A percentile compares a stretch with the other conserved stretches of the same genome.
These are phyloP conservation scores for Pampusana beccarii DNA, from an alignment of 2,113 vertebrate genomes.

Conservation along the genomic window DNA sequence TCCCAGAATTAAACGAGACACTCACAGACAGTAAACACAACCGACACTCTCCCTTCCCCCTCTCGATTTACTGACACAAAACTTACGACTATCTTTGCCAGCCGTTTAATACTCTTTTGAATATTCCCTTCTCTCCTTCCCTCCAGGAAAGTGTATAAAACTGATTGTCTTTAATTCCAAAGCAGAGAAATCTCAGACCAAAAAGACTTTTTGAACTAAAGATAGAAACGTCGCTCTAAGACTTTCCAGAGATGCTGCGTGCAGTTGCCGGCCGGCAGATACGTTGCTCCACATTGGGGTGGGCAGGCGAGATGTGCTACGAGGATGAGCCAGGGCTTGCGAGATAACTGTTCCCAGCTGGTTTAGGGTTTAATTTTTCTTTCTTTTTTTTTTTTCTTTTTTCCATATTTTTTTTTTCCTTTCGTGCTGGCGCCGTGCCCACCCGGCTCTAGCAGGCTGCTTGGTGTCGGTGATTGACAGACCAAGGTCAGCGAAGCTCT, in stretches of 20 bases:
- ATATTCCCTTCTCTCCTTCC: background rate
- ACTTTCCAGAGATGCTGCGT: conserved; percentile 3
- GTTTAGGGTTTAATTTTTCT: conserved; percentile 10
- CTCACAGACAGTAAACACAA: background rate
- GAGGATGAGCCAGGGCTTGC: conserved; percentile 36
- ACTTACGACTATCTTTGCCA: background rate
- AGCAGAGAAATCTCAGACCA: background rate
- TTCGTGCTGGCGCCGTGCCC: conserved; percentile 26
- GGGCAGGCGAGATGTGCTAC: background rate
- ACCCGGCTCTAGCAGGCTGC: conserved; percentile 1
- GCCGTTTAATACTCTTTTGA: background rate
- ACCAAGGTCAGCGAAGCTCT: conserved; percentile 56
- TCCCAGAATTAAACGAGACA: background rate
- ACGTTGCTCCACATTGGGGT: background rate
- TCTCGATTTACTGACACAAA: background rate
- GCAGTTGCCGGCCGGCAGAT: background rate
- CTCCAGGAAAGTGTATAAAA: background rate
- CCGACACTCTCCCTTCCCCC: background rate
- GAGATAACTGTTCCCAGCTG: conserved; percentile 65
- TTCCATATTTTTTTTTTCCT: background rate
- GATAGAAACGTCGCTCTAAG: background rate
- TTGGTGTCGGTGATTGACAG: conserved; percentile 53
- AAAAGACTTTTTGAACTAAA: background rate
- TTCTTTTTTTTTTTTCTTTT: too few species aligned
- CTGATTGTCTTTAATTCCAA: conserved; percentile 16